These are phyloP conservation scores for Mystacornis crossleyi DNA, from an alignment of 2,113 vertebrate genomes.

Conservation along the genomic window DNA sequence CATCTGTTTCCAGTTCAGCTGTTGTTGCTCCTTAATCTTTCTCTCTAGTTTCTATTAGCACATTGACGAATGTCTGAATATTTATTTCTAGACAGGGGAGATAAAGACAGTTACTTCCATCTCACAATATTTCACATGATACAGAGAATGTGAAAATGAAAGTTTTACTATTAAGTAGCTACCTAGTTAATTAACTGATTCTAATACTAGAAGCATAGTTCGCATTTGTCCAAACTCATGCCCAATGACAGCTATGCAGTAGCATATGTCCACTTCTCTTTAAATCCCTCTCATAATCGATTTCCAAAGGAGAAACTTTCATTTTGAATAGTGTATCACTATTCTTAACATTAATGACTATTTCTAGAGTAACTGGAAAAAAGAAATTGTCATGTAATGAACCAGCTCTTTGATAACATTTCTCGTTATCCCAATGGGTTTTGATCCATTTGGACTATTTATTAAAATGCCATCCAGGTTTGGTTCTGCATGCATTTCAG, in stretches of 20 bases:
- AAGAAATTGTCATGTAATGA: not conserved
- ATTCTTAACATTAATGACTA: not conserved
- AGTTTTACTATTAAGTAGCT: not conserved
- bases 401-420: not conserved
- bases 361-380: not conserved
- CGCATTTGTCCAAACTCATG: not conserved
- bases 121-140: not conserved
- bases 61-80: constrained; percentile 30
- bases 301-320: not conserved
- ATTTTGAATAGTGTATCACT: not conserved
- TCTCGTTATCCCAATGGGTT: not conserved
- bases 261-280: not conserved
- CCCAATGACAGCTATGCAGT: not conserved
- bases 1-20: not conserved
- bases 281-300: not conserved
- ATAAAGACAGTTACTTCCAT: not conserved
- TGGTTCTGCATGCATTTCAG: not conserved
- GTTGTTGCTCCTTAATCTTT: constrained; percentile 10
- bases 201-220: not conserved
- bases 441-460: not conserved
- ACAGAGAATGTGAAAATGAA: not conserved
- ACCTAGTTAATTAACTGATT: not conserved
- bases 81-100: constrained; percentile 34
- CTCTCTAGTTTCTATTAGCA: constrained; percentile 37
- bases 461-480: not conserved